Evolutionary conservation across 2,888 invertebrate genomes (phyloP).

Genomic region (Dascillus cervinus): DNA sequence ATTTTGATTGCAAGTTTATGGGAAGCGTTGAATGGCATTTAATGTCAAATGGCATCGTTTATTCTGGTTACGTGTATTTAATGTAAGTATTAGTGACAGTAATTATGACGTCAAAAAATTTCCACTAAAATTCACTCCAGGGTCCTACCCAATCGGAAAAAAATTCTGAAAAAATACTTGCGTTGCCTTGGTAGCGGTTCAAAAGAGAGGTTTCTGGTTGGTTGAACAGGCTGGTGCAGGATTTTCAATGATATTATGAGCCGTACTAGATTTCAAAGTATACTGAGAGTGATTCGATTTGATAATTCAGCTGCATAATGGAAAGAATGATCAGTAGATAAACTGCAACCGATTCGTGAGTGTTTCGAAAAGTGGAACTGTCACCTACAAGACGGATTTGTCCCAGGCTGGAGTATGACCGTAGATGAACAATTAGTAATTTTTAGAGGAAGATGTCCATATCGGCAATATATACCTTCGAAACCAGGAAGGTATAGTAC

Average conservation of each 20-base stretch:
- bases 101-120: too few relatives aligned
- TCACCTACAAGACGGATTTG: slow-evolving; percentile 6
- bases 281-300: slow-evolving; percentile 7
- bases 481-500: slow-evolving; percentile 5
- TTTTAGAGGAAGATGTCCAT: slow-evolving; percentile 4
- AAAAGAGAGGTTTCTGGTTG: too few relatives aligned
- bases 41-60: too few relatives aligned
- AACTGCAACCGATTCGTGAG: slow-evolving; percentile 12
- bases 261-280: slow-evolving; percentile 5
- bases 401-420: slow-evolving; percentile 7
- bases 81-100: too few relatives aligned
- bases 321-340: slow-evolving; percentile 7
- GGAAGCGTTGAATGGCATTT: too few relatives aligned
- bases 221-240: slow-evolving; percentile 4
- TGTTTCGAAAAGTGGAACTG: slow-evolving; percentile 9
- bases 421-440: slow-evolving; percentile 8
- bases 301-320: slow-evolving; percentile 8
- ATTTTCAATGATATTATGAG: slow-evolving; percentile 8
- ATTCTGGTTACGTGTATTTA: too few relatives aligned
- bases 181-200: too few relatives aligned
- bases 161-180: too few relatives aligned
- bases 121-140: too few relatives aligned
- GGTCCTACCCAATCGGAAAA: too few relatives aligned
- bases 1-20: too few relatives aligned
- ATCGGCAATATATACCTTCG: slow-evolving; percentile 2